These are phyloP conservation scores for Thamnophis elegans DNA, from an alignment of 2,797 vertebrate genomes.

Conservation along the genomic window DNA sequence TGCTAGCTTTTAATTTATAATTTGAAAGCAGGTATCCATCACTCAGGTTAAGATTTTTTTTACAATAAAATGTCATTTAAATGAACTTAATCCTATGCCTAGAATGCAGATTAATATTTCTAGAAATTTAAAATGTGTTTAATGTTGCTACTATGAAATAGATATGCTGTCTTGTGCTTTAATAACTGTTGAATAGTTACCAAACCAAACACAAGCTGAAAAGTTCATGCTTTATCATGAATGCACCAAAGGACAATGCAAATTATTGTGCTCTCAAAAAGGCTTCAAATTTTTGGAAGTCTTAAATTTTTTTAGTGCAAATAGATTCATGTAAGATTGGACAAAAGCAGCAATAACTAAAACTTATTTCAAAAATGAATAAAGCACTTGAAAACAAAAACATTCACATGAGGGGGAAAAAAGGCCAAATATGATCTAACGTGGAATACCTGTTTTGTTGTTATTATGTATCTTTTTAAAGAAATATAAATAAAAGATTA, in stretches of 20 bases:
- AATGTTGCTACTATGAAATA: conserved; percentile 21
- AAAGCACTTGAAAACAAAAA: conserved; percentile 35
- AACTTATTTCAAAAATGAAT: conserved; percentile 19
- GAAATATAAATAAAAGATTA: conserved; percentile 14
- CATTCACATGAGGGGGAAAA: not conserved
- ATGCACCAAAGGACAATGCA: conserved; percentile 40
- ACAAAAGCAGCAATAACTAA: conserved; percentile 34
- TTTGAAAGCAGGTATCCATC: not conserved
- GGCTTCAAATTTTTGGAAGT: conserved; percentile 46
- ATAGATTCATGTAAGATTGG: conserved; percentile 48
- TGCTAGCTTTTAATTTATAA: not conserved
- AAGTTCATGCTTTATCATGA: conserved; percentile 34
- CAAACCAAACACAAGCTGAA: not conserved
- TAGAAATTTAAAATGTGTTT: not conserved
- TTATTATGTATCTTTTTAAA: conserved; percentile 19
- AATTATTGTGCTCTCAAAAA: conserved; percentile 49
- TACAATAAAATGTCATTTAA: not conserved
- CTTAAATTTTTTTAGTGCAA: conserved; percentile 37
- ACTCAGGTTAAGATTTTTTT: not conserved
- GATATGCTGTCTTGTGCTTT: not conserved
- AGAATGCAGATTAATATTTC: not conserved
- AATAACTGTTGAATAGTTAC: conserved; percentile 5
- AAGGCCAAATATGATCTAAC: conserved; percentile 11
- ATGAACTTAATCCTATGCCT: not conserved
- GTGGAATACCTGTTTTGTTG: not conserved